These are phyloP conservation scores for Astyanax mexicanus DNA, from an alignment of 2,797 vertebrate genomes.

Conservation along the genomic window DNA sequence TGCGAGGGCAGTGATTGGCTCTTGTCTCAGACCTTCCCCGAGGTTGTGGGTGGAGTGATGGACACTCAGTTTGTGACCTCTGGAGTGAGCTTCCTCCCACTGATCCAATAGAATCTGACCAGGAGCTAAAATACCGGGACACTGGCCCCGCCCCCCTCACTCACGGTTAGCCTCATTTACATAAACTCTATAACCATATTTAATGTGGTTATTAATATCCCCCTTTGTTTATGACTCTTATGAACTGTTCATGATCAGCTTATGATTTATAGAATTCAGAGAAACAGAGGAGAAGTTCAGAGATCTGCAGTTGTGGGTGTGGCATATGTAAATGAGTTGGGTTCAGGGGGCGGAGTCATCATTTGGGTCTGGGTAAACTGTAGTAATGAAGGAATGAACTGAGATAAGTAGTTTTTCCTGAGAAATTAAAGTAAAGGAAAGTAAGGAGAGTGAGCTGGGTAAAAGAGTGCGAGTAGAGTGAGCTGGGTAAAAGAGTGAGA, in stretches of 20 bases:
- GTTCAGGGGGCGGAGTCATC: background rate
- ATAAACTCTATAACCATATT: background rate
- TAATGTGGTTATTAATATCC: background rate
- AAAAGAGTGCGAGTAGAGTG: too few species aligned
- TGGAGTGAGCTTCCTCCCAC: conserved; percentile 76
- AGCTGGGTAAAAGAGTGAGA: too few species aligned
- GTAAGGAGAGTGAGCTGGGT: too few species aligned
- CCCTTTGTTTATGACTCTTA: background rate
- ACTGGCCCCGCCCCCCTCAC: conserved; percentile 43
- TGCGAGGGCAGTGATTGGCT: conserved; percentile 82
- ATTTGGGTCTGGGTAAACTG: background rate
- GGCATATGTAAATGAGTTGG: background rate
- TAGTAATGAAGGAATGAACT: too few species aligned
- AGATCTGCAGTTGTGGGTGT: conserved; percentile 1
- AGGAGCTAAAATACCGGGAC: conserved; percentile 8
- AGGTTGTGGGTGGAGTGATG: conserved; percentile 76
- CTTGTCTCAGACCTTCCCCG: conserved; percentile 87
- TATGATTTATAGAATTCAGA: too few species aligned
- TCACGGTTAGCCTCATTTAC: conserved; percentile 52
- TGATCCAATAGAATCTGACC: accelerated
- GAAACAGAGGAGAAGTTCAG: background rate
- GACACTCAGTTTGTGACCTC: conserved; percentile 83
- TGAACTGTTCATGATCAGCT: background rate
- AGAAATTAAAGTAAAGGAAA: too few species aligned
- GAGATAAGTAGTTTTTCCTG: too few species aligned